Percentiles rank a stretch among this genome's conserved stretches.
phyloP scores from a whole-genome alignment of 2,113 vertebrate species.

The Gallinago jamesoni region DNA sequence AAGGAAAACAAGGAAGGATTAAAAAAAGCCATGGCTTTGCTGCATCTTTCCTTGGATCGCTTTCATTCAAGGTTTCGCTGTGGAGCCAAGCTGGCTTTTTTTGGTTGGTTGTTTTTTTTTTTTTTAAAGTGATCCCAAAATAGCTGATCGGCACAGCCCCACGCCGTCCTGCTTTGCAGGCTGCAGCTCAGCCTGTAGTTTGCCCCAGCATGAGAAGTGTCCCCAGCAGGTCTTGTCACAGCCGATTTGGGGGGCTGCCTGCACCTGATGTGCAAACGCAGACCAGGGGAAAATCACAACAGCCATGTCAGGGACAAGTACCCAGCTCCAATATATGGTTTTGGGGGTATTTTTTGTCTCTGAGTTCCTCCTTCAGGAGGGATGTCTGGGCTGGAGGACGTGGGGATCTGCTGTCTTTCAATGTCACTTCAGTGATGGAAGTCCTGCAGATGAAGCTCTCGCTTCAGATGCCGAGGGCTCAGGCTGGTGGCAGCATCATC shows the following conservation, averaged over 20 bases:
- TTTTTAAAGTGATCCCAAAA: not conserved
- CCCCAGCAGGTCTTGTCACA: not conserved
- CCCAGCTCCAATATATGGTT: not conserved
- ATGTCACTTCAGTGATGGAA: not conserved
- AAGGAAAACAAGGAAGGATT: not conserved
- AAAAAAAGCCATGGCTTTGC: not conserved
- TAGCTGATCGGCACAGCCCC: not conserved
- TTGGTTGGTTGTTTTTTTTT: not conserved
- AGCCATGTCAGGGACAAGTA: not conserved
- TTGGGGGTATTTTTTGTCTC: not conserved
- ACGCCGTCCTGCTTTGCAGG: not conserved
- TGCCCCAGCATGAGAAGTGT: not conserved
- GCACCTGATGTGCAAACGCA: fast-evolving
- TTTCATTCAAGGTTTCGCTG: not conserved
- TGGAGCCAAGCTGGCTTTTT: not conserved
- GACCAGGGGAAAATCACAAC: not conserved
- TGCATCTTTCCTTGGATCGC: not conserved
- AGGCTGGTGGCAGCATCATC: not conserved
- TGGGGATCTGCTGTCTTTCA: not conserved
- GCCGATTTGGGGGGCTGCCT: not conserved
- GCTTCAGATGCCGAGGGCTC: not conserved
- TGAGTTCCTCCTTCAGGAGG: not conserved
- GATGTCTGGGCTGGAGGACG: not conserved
- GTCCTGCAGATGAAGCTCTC: not conserved
- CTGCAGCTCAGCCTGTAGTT: not conserved